Evolutionary conservation across 35 echinoderm and acorn worm species (phyloP).

Genomic region (Holothuria glaberrima): DNA sequence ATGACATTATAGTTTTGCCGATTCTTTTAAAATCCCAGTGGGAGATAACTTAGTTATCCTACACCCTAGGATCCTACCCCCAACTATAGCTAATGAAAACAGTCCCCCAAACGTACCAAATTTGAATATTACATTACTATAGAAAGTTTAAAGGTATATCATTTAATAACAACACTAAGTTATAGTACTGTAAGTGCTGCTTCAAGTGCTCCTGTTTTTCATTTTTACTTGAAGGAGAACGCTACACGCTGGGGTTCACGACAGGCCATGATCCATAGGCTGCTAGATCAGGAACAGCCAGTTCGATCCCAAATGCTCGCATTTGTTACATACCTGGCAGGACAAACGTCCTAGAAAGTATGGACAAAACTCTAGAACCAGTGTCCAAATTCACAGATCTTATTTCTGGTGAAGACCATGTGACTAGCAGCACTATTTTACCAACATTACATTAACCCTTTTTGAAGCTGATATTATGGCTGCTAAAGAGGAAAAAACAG

Average conservation of each 20-base stretch:
- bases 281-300: conserved; percentile 23
- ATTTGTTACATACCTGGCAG: conserved; percentile 25
- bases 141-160: too few species aligned
- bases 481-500: conserved; percentile 12
- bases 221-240: conserved; percentile 12
- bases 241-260: conserved; percentile 31
- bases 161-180: conserved; percentile 3
- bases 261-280: conserved; percentile 11
- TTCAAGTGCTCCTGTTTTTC: not conserved
- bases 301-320: not conserved
- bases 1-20: too few species aligned
- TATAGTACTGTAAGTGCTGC: not conserved
- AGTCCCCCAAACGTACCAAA: too few species aligned
- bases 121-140: too few species aligned
- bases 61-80: too few species aligned
- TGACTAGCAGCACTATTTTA: conserved; percentile 13
- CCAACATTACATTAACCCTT: conserved; percentile 15
- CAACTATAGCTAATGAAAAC: too few species aligned
- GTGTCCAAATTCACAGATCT: conserved; percentile 38
- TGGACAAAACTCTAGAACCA: not conserved
- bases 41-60: too few species aligned
- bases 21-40: too few species aligned
- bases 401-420: conserved; percentile 28
- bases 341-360: conserved; percentile 7
- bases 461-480: conserved; percentile 25